phyloP scores from a whole-genome alignment of 2,888 invertebrate species.

The Cenopis cana region DNA sequence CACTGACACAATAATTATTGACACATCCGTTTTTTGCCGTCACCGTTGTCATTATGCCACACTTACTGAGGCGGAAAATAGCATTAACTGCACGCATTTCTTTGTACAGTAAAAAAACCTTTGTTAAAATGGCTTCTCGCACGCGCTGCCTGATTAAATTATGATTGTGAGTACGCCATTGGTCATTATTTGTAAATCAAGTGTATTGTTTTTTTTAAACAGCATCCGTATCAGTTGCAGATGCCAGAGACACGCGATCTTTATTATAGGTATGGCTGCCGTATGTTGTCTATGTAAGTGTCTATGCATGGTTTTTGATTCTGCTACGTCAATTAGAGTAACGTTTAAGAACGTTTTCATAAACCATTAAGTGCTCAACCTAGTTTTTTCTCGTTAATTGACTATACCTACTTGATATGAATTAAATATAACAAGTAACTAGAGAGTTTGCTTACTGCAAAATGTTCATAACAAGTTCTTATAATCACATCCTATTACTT shows the following conservation, averaged over 20 bases:
- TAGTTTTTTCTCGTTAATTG: neutral
- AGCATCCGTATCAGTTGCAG: constrained; percentile 50
- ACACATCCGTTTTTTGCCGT: constrained; percentile 62
- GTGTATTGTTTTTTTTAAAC: constrained; percentile 53
- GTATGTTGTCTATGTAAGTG: constrained; percentile 31
- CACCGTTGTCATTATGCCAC: constrained; percentile 54
- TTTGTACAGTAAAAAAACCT: constrained; percentile 52
- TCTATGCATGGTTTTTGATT: constrained; percentile 6
- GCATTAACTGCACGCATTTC: constrained; percentile 76
- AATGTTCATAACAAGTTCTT: neutral
- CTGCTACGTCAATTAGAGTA: neutral
- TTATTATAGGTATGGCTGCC: constrained; percentile 37
- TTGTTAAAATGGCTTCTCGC: constrained; percentile 57
- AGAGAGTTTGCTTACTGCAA: neutral
- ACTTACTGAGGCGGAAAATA: constrained; percentile 66
- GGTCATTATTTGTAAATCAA: constrained; percentile 81
- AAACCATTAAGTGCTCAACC: neutral
- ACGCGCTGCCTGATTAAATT: constrained; percentile 68
- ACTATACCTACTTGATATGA: neutral
- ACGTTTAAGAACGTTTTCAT: neutral
- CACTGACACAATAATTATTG: constrained; percentile 57
- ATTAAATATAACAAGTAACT: neutral
- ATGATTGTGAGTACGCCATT: constrained; percentile 68
- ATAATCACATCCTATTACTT: neutral
- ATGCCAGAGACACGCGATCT: constrained; percentile 63